Evolutionary conservation across 1,140 invertebrate species (phyloP), one percentile per base, ranked within the genome.

Genomic region (Diabrotica undecimpunctata): DNA sequence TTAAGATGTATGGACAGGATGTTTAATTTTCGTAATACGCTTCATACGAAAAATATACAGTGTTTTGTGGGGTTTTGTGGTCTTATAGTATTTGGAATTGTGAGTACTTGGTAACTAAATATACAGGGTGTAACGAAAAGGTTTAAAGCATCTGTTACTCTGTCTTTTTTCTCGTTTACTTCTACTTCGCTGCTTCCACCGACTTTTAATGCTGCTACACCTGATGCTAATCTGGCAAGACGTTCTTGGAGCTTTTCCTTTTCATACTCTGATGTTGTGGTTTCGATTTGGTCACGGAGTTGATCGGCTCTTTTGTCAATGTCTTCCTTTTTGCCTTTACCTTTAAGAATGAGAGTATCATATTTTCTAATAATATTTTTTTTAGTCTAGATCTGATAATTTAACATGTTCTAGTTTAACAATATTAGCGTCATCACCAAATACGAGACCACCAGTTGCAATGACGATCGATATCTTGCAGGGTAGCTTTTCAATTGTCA

Each of bases 391-490:
- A 80, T 99, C 92, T 64, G 87, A 84, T 58, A 80, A 81, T 79
- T 97, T 91, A 11, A 99, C 87, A 80, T 99, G 96, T 84, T 99
- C 98, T 11, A 99, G 75, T 80, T 99, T 99, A 6, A 96, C 85
- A 50, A 98, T 86, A 79, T 95, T 95, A 12, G 93, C 95, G 78
- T 99, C 98, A 82, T 99, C 97, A 39, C 97, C 97, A 79, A 99
- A 98, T 2, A 99, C 94, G 79, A 97, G 92, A 62, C 93, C 97
- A 70, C 98, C 98, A 13, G 96, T 94, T 14, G 97, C 87, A 76
- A 99, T 93, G 5, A 97, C 97, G 91, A n/a, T n/a, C 97, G 91
- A 99, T 99, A 76, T 99, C 98, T 74, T 94, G 90, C 0, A 99
- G 82, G 0, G 96, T 99, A 25, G 94, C 90, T 82, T 99, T 99